Evolutionary conservation across 2,113 vertebrate species (phyloP), one percentile per base, ranked within the genome.

Genomic region (Illadopsis cleaveri): DNA sequence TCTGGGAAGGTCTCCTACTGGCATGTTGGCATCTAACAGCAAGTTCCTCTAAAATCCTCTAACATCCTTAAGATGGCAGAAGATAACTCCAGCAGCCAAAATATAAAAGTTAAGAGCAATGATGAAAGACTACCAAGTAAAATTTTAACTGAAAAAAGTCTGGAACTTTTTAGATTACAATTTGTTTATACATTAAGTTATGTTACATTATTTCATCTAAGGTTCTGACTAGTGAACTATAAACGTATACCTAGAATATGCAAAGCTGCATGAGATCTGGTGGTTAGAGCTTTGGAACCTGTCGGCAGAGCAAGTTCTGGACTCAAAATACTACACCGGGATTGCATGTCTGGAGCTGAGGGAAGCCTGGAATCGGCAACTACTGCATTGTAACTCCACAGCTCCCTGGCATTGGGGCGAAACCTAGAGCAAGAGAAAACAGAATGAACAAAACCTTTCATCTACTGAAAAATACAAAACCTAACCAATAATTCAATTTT

Each of bases 381-480:
- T 71, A 99, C 99, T 3, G 99, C 99, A 25, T 99, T 99, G 97
- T 99, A 99, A 94, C 99, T 99, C 99, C 99, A 99, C 96, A 99
- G 98, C 82, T 99, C 99, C 93, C 98, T 98, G 12, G 98, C 97
- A 60, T 97, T 98, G 13, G 99, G 99, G 65, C 99, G 97, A 96
- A 99, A 99, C 97, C 99, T 99, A 57, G 57, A 45, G 37, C 62
- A 90, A 92, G 95, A 96, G 69, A 48, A 91, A 56, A 76, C 1
- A 89, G 42, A 81, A 44, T 30, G 42, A 80, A 72, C 85, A 86
- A 69, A 38, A 48, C 2, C 45, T 73, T 64, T 28, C 9, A 64
- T 15, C 60, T 51, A 58, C 42, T 54, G 40, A 45, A 89, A 73
- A 57, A 44, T 21, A 30, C 21, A 40, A 30, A 50, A 44, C 35